Evolutionary conservation across 2,888 invertebrate species (phyloP), one percentile per base, ranked within the genome.

Genomic region (Microplitis deprimator): DNA sequence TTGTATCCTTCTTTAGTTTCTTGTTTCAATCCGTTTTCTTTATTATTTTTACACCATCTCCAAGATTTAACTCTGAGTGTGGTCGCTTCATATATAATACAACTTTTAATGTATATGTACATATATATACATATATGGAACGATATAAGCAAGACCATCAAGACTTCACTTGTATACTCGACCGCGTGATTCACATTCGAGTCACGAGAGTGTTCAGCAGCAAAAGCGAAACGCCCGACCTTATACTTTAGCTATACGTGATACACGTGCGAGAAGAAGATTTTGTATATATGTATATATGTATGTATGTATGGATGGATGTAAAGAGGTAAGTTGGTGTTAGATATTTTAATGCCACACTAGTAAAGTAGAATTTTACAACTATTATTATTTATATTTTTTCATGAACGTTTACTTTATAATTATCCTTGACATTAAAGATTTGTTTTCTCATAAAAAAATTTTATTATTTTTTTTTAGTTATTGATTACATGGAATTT

Each of bases 141-240:
- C 29, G 29, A 50, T 8, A 50, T 13, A 6, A 50, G 10, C 50
- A 50, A 50, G 8, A 50, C 13, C 3, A 13, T 13, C 13, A 50
- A 13, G 13, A 50, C 10, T 50, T 50, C 5, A 50, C 50, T 50
- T 50, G 13, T 50, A 50, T 50, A 50, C 10, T 50, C 50, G 50
- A 50, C 68, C 61, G 70, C 67, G 68, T 79, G 79, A 78, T 78
- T 80, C 79, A 77, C 72, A 77, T 73, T 78, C 73, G 62, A 78
- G 74, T 65, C 75, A 78, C 76, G 73, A 73, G 73, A 73, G 64
- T 50, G 64, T 68, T 68, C 64, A 68, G 72, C 38, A 59, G 78
- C 76, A 77, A 77, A 75, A 79, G 73, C 79, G 73, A 79, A 79
- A 79, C 75, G 69, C 39, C 17, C 72, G 71, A 77, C 75, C 73